Percentiles rank a stretch among this genome's conserved stretches.
Evolutionary conservation across 1,140 invertebrate genomes (phyloP).

Genomic region (Caerostris darwini): DNA sequence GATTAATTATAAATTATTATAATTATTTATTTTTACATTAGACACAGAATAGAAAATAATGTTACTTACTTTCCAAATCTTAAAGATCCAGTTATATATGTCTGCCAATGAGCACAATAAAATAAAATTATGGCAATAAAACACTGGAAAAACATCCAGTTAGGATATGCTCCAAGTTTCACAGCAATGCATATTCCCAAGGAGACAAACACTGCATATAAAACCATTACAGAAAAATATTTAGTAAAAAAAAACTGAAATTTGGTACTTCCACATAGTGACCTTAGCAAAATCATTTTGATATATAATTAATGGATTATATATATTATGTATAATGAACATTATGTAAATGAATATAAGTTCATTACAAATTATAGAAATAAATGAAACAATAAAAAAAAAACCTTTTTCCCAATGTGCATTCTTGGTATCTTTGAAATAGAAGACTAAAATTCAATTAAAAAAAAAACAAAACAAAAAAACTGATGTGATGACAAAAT

Average conservation of each 20-base stretch:
- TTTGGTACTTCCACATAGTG: background rate
- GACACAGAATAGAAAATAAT: background rate
- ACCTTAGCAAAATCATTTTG: background rate
- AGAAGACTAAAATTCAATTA: too few relatives aligned
- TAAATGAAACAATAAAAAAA: too few relatives aligned
- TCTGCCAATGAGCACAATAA: constrained; percentile 99
- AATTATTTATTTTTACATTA: too few relatives aligned
- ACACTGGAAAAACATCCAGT: constrained; percentile 97
- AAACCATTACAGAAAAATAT: background rate
- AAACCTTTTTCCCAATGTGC: too few relatives aligned
- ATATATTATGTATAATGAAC: background rate
- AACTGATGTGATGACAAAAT: too few relatives aligned
- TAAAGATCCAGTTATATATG: constrained; percentile 96
- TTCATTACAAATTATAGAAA: background rate
- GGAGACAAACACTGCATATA: constrained; percentile 94
- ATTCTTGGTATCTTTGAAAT: too few relatives aligned
- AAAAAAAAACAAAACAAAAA: too few relatives aligned
- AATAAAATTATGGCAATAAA: constrained; percentile 98
- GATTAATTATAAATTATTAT: too few relatives aligned
- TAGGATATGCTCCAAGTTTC: constrained; percentile 93
- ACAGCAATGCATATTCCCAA: constrained; percentile 95
- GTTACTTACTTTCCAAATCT: constrained; percentile 90
- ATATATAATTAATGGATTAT: background rate
- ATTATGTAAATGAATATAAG: background rate
- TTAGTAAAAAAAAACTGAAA: background rate